Conservation (phyloP, 2,113 vertebrate species). For the Pomatostomus ruficeps region DNA sequence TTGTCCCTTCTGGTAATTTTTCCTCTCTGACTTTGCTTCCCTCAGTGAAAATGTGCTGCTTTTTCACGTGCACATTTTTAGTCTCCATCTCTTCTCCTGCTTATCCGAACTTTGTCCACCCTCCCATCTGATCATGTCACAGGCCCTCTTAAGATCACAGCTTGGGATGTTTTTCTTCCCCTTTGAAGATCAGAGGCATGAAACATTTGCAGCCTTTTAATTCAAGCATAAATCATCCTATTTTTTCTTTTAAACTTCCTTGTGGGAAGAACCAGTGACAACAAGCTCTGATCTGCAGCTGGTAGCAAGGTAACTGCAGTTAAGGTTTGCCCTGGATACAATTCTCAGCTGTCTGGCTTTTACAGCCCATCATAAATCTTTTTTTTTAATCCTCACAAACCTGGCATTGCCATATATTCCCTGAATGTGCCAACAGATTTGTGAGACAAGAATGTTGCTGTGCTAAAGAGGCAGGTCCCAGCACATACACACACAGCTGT, state of each 20-base stretch:
- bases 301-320: neutral
- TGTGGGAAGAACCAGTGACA: neutral
- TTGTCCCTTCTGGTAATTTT: neutral
- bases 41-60: neutral
- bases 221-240: neutral
- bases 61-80: neutral
- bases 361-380: neutral
- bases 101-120: neutral
- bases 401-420: neutral
- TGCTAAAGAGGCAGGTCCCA: slow-evolving; percentile 26
- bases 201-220: neutral
- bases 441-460: slow-evolving; percentile 10
- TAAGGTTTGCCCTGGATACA: neutral
- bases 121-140: neutral
- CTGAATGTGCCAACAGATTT: neutral
- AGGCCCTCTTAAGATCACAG: neutral
- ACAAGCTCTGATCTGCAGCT: neutral
- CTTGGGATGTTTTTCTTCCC: neutral
- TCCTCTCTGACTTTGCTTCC: neutral
- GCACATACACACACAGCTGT: neutral
- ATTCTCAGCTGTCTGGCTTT: neutral
- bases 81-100: neutral
- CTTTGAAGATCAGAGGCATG: neutral
- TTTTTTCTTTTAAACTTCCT: neutral
- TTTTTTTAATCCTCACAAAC: neutral